A percentile compares a stretch with the other conserved stretches of the same genome.
These are phyloP conservation scores for Hypothenemus hampei DNA, from an alignment of 1,140 invertebrate species.

Conservation along the genomic window DNA sequence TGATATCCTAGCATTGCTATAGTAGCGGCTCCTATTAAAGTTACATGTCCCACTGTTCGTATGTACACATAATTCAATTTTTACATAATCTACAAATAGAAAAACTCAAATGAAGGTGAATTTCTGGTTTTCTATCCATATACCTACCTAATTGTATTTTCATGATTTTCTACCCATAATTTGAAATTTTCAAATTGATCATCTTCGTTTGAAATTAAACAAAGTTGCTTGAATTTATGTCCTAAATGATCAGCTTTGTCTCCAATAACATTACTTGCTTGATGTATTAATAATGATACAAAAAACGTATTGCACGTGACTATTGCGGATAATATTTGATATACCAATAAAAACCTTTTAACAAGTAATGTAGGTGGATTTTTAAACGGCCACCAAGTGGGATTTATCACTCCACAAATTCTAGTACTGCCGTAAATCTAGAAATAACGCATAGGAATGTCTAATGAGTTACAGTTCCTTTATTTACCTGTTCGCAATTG, in stretches of 20 bases:
- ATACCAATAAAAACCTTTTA: neutral
- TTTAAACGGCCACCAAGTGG: neutral
- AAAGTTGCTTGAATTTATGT: neutral
- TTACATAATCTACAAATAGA: no score
- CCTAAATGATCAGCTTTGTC: neutral
- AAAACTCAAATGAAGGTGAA: no score
- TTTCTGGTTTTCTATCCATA: no score
- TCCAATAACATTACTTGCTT: neutral
- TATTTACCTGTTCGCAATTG: neutral
- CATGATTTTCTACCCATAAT: neutral
- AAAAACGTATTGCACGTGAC: neutral
- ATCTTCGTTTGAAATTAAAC: neutral
- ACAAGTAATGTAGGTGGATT: neutral
- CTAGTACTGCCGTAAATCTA: neutral
- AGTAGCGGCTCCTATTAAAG: neutral
- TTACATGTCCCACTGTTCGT: neutral
- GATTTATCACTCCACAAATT: neutral
- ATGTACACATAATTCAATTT: neutral
- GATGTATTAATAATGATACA: neutral
- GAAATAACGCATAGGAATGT: no score
- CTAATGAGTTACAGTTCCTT: no score
- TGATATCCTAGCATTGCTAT: neutral
- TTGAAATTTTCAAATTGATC: neutral
- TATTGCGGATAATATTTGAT: neutral
- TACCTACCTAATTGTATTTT: neutral